Evolutionary conservation across 1,140 invertebrate species (phyloP).

Genomic region (Chlorops oryzae): DNA sequence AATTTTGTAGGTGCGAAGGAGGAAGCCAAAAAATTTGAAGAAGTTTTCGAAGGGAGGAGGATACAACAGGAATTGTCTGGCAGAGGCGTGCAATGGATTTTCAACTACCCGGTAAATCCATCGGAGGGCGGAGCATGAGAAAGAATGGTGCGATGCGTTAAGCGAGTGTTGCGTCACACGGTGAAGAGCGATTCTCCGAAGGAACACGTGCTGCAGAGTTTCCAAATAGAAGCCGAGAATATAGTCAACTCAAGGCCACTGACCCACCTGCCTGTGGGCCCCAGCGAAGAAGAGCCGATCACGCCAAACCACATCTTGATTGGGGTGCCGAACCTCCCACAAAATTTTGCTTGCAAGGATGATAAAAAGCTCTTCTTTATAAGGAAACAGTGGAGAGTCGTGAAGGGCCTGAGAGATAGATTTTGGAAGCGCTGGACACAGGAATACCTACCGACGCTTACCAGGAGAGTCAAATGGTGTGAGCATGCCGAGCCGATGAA

Average conservation of each 20-base stretch:
- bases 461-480: conserved; percentile 14
- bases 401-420: conserved; percentile 3
- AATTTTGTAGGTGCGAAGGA: conserved; percentile 11
- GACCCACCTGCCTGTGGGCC: conserved; percentile 24
- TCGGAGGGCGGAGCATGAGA: conserved; percentile 27
- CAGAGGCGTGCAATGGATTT: conserved; percentile 11
- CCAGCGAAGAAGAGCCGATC: conserved; percentile 19
- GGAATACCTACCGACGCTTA: conserved; percentile 15
- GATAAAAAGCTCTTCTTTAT: neutral
- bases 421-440: conserved; percentile 16
- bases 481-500: neutral
- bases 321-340: neutral
- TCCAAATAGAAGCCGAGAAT: conserved; percentile 25
- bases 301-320: conserved; percentile 13
- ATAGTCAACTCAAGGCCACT: conserved; percentile 24
- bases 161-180: conserved; percentile 16
- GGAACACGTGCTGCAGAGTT: conserved; percentile 21
- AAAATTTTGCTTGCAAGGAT: neutral
- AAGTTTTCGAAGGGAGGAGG: conserved; percentile 3
- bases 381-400: conserved; percentile 9
- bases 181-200: conserved; percentile 17
- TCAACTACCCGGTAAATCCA: conserved; percentile 10
- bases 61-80: conserved; percentile 5
- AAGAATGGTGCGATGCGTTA: conserved; percentile 20
- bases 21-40: neutral